Evolutionary conservation across 2,888 invertebrate species (phyloP), one percentile per base, ranked within the genome.

Genomic region (Cheiracanthium punctorium): DNA sequence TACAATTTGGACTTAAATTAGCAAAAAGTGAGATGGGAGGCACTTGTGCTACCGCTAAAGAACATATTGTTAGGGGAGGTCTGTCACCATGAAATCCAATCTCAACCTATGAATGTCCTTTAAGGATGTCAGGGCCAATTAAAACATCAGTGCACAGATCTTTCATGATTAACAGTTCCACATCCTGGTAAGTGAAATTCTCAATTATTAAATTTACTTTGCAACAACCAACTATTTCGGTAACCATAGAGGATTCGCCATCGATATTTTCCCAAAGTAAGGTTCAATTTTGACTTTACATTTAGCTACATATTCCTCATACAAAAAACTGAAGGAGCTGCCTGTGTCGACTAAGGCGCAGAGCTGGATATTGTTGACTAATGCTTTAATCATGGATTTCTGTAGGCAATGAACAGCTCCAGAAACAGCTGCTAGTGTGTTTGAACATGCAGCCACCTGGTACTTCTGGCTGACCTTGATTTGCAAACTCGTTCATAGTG

Each of bases 171-270:
- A 37, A 37, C 37, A 37, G 37, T 37, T 37, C 37, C 4, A 37
- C 37, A 37, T 37, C 37, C 10, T 37, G 4, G 37, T 37, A 37
- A 37, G 37, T 7, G 37, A 7, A 37, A 10, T 37, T 37, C 10
- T 37, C 10, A 4, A 37, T 4, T 37, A 7, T 37, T 10, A 37
- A 37, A 37, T 37, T 37, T 37, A 37, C 37, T 37, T 37, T 4
- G 37, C 37, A 17, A 41, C 12, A 64, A 14, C 64, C 72, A 1
- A 5, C 20, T 10, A 41, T 33, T 1, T 80, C 64, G n/a, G 72
- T 30, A n/a, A 1, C 29, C 29, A 72, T 12, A 2, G 43, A 71
- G n/a, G 41, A 37, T 80, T 80, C 12, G 64, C 41, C 41, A 72
- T 71, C 0, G 37, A 8, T 72, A 58, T 80, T 29, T 72, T 58